Evolutionary conservation across 2,888 invertebrate species (phyloP).

Genomic region (Lypha dubia): DNA sequence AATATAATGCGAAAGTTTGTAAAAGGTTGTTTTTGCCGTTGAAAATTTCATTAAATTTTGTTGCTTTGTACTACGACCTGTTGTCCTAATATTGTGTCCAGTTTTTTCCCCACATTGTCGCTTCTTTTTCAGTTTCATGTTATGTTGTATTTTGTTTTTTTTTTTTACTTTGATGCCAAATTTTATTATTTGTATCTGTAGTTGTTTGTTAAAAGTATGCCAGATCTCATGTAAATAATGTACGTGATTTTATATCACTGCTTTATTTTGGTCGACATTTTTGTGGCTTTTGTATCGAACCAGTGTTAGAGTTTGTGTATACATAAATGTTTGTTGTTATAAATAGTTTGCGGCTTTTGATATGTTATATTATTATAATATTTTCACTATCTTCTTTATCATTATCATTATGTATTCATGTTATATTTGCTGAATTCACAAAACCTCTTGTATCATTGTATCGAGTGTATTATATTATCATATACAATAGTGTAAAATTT

Average conservation of each 20-base stretch:
- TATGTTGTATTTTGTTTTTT: too few species aligned
- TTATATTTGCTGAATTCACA: too few species aligned
- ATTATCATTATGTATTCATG: conserved; percentile 37
- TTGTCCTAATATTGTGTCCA: conserved; percentile 18
- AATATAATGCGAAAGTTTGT: background rate
- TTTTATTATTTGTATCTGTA: conserved; percentile 22
- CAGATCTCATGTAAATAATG: conserved; percentile 57
- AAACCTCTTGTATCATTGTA: too few species aligned
- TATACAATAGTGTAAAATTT: too few species aligned
- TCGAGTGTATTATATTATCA: too few species aligned
- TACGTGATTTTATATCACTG: conserved; percentile 64
- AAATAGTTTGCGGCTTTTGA: conserved; percentile 64
- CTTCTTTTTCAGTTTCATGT: background rate
- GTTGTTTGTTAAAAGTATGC: conserved; percentile 43
- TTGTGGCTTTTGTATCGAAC: conserved; percentile 46
- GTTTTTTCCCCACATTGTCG: conserved; percentile 9
- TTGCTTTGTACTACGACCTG: conserved; percentile 14
- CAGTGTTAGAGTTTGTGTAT: background rate
- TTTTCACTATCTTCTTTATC: background rate
- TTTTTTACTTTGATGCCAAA: conserved; percentile 43
- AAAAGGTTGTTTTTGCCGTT: conserved; percentile 7
- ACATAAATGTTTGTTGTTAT: conserved; percentile 30
- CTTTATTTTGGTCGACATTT: conserved; percentile 52
- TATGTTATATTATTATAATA: conserved; percentile 28
- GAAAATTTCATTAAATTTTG: conserved; percentile 48